Evolutionary conservation across 1,140 invertebrate species (phyloP).

Genomic region (Ylistrum balloti): DNA sequence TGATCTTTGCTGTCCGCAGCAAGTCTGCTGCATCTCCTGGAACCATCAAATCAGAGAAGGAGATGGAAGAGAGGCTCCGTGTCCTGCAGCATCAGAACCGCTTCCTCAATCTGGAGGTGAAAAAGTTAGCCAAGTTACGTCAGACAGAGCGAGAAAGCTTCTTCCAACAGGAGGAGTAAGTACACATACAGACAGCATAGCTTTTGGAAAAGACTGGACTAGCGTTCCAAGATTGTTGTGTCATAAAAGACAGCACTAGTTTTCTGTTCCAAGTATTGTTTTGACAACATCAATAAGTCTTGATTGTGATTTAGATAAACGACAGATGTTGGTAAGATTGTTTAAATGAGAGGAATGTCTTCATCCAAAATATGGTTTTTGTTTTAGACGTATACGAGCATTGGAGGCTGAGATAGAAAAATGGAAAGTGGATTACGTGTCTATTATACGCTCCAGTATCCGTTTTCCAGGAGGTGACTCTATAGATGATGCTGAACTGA

Average conservation of each 20-base stretch:
- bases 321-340: too few relatives aligned
- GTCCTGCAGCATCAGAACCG: slow-evolving; percentile 83
- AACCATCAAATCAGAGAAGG: slow-evolving; percentile 66
- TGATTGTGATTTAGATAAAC: too few relatives aligned
- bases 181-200: slow-evolving; percentile 34
- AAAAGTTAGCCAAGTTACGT: slow-evolving; percentile 78
- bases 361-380: too few relatives aligned
- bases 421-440: slow-evolving; percentile 84
- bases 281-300: too few relatives aligned
- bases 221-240: too few relatives aligned
- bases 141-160: slow-evolving; percentile 73
- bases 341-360: too few relatives aligned
- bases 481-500: slow-evolving; percentile 82
- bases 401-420: slow-evolving; percentile 83
- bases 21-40: slow-evolving; percentile 21
- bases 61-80: slow-evolving; percentile 79
- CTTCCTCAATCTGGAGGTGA: slow-evolving; percentile 83
- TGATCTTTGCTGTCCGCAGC: neutral
- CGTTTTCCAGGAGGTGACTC: slow-evolving; percentile 83
- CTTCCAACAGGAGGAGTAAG: slow-evolving; percentile 77
- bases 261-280: too few relatives aligned
- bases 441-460: slow-evolving; percentile 84
- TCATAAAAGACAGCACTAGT: too few relatives aligned
- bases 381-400: slow-evolving; percentile 75
- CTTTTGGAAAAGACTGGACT: too few relatives aligned